Base-by-base conservation (phyloP, 2,797 vertebrate genomes). In the Glossophaga mutica region DNA sequence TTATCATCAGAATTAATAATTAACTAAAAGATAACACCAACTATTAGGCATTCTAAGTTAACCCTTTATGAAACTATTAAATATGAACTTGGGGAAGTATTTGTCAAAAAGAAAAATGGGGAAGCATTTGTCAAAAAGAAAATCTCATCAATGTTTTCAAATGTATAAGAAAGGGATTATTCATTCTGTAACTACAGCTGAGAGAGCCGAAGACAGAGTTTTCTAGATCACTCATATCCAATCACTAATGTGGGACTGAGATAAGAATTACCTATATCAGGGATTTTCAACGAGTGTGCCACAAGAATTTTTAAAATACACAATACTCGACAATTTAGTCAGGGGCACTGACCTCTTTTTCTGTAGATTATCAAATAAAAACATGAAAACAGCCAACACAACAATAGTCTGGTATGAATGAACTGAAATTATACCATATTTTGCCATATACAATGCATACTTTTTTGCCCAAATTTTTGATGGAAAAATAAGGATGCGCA, bases 1-100 rank as follows among this genome's bases (percentile, higher is more conserved):
- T 94, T 59, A 91, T 68, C 76, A 87, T 57, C 19, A 92, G 26
- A 96, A 86, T 73, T 81, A 92, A 82, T 50, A 87, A 32, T 19
- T 84, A 50, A 55, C 24, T 82, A 93, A 73, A 90, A 95, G 6
- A 44, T 83, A 84, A 65, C 37, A 74, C 5, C 29, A 83, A 87
- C 14, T 48, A 50, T 55, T 87, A 91, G 26, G 24, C 8, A 79
- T 84, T 87, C 37, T 10, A 92, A 73, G 91, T 39, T 67, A 88
- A 84, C 3, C 15, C 39, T 82, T 94, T 79, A 89, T 42, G 84
- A 94, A 77, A 12, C 24, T 92, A 76, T 42, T 93, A 74, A 73
- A 87, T 91, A 86, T 50, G 82, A 50, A 57, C 32, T 48, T 74
- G 14, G 29, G 46, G 86, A 83, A 74, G 57, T 9, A 42, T 74